A percentile compares a stretch with the other conserved stretches of the same genome.
These are phyloP conservation scores for Rallus limicola DNA, from an alignment of 2,113 vertebrate species.

Conservation along the genomic window DNA sequence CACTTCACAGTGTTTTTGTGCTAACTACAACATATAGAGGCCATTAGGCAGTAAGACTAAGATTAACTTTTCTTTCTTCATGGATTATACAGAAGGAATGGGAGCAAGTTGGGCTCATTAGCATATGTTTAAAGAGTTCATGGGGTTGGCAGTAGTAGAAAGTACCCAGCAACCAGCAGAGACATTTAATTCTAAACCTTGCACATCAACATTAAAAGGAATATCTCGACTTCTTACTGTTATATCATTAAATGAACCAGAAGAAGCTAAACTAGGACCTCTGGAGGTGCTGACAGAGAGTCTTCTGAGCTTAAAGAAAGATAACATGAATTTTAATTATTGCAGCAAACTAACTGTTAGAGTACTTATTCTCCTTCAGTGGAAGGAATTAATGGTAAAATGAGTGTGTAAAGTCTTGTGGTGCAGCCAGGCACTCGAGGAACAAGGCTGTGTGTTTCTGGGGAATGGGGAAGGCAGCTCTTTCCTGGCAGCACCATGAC, in stretches of 20 bases:
- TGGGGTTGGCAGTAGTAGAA: constrained; percentile 26
- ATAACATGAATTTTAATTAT: constrained; percentile 49
- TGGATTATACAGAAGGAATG: constrained; percentile 57
- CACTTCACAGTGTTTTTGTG: constrained; percentile 26
- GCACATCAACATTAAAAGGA: constrained; percentile 48
- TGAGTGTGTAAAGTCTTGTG: neutral
- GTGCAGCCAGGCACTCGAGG: neutral
- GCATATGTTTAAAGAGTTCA: constrained; percentile 62
- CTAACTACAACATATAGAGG: constrained; percentile 47
- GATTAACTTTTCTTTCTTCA: constrained; percentile 59
- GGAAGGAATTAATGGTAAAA: neutral
- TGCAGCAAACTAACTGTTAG: neutral
- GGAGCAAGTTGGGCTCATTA: constrained; percentile 26
- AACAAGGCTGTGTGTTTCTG: neutral
- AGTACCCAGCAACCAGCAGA: constrained; percentile 58
- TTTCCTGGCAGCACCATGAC: rapidly evolving
- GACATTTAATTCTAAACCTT: constrained; percentile 47
- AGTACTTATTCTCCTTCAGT: neutral
- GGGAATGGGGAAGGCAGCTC: rapidly evolving
- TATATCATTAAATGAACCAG: constrained; percentile 41
- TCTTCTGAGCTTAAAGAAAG: neutral
- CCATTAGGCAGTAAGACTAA: constrained; percentile 51
- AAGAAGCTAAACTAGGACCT: constrained; percentile 45
- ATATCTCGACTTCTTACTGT: neutral
- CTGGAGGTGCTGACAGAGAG: constrained; percentile 53